Evolutionary conservation across 2,113 vertebrate genomes (phyloP).

Genomic region (Onychostruthus taczanowskii): DNA sequence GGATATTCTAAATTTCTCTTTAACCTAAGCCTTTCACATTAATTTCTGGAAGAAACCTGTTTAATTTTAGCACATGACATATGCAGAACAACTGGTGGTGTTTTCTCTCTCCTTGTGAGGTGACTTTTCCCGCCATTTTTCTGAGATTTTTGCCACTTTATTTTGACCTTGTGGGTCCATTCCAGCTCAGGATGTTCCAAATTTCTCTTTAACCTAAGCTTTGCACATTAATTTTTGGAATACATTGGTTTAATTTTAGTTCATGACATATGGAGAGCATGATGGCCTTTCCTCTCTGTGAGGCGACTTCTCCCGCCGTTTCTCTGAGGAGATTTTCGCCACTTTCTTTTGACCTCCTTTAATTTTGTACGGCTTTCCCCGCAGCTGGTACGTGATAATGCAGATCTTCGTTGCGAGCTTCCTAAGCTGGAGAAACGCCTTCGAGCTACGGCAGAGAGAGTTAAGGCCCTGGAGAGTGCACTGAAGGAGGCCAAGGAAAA

Average conservation of each 20-base stretch:
- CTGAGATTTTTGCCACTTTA: no score
- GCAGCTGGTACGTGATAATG: conserved; percentile 91
- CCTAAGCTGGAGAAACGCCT: conserved; percentile 94
- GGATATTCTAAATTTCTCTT: no score
- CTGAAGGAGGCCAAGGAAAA: conserved; percentile 94
- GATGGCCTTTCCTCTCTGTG: fast-evolving
- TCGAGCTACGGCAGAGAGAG: conserved; percentile 86
- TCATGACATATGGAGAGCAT: fast-evolving
- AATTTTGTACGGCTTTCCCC: fast-evolving
- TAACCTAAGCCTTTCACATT: fast-evolving
- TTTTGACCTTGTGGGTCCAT: not conserved
- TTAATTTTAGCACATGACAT: fast-evolving
- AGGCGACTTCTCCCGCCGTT: not conserved
- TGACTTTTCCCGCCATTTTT: fast-evolving
- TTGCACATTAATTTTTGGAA: not conserved
- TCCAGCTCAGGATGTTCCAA: no score
- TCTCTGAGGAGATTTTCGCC: not conserved
- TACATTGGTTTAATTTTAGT: no score
- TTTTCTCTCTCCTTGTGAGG: not conserved
- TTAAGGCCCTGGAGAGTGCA: conserved; percentile 89
- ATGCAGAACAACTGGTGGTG: fast-evolving
- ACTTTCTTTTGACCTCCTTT: not conserved
- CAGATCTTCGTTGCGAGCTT: conserved; percentile 94
- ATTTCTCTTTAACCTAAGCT: not conserved
- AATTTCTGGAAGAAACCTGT: not conserved